phyloP scores from a whole-genome alignment of 2,113 vertebrate species.

The Ranitomeya variabilis region DNA sequence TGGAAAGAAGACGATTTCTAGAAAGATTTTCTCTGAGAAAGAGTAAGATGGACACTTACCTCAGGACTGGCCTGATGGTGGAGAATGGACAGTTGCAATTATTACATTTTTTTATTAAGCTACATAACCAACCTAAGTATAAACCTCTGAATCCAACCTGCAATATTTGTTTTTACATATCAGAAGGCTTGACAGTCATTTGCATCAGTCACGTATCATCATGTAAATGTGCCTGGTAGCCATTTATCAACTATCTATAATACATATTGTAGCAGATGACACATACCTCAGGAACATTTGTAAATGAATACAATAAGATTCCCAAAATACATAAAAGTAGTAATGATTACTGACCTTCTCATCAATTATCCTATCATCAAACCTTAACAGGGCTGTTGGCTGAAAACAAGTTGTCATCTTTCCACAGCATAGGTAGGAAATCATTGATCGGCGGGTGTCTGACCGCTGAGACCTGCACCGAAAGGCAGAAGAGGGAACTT shows the following conservation, averaged over 20 bases:
- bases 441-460: no score
- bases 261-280: background rate
- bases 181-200: background rate
- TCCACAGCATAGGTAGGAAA: background rate
- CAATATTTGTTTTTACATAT: constrained; percentile 29
- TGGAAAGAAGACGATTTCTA: background rate
- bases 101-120: constrained; percentile 5
- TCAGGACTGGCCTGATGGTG: background rate
- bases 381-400: background rate
- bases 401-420: background rate
- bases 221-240: background rate
- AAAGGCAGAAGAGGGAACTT: no score
- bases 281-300: constrained; percentile 31
- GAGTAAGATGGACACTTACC: background rate
- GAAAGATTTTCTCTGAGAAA: background rate
- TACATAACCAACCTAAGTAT: constrained; percentile 2
- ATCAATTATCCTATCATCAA: background rate
- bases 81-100: background rate
- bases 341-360: background rate
- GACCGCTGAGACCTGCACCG: no score
- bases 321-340: background rate
- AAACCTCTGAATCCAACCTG: constrained; percentile 16
- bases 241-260: background rate
- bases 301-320: background rate
- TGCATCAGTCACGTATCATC: background rate